A percentile compares a stretch with the other conserved stretches of the same genome.
These are phyloP conservation scores for Eolophus roseicapilla DNA, from an alignment of 2,113 vertebrate species.

Conservation along the genomic window DNA sequence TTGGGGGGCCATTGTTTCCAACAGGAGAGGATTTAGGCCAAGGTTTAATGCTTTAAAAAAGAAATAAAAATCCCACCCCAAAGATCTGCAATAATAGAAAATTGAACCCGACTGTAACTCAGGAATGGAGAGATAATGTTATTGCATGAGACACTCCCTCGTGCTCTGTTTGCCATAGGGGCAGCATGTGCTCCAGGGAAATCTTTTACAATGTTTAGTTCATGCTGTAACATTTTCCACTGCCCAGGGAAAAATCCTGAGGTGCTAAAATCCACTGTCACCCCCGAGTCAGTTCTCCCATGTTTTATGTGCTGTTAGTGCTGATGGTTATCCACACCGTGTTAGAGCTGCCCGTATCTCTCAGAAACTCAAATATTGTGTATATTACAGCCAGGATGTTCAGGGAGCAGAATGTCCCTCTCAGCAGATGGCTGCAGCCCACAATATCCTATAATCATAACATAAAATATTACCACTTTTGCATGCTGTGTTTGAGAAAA, in stretches of 20 bases:
- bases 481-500: constrained; percentile 22
- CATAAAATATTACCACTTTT: constrained; percentile 57
- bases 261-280: neutral
- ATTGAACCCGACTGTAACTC: constrained; percentile 25
- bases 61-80: neutral
- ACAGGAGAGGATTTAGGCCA: neutral
- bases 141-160: neutral
- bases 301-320: neutral
- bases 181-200: neutral
- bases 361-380: constrained; percentile 9
- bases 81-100: constrained; percentile 29
- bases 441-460: constrained; percentile 22
- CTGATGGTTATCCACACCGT: neutral
- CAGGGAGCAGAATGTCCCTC: constrained; percentile 30
- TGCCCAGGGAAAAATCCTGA: neutral
- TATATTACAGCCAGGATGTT: constrained; percentile 48
- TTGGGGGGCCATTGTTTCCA: neutral
- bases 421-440: constrained; percentile 56
- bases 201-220: neutral
- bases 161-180: neutral
- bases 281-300: neutral
- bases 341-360: neutral
- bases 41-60: neutral
- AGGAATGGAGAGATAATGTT: neutral
- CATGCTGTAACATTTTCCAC: neutral